Evolutionary conservation across 1,140 invertebrate species (phyloP), one percentile per base, ranked within the genome.

Genomic region (Adoxophyes honmai): DNA sequence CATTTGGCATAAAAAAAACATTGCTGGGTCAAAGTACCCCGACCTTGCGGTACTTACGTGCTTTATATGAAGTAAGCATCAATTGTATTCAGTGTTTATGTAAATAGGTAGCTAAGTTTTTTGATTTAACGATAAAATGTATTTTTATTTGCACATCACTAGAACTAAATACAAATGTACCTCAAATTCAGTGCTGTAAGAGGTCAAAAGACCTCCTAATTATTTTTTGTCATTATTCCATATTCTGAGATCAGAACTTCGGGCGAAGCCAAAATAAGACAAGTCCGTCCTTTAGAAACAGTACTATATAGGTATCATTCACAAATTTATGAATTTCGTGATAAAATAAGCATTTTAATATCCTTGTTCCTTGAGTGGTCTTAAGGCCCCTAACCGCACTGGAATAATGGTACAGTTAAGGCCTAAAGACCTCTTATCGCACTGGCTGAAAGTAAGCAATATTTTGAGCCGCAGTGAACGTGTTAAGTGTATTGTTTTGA

Each of bases 401-500:
- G 36, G 36, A 4, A 37, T 2, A 37, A 37, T 37, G 36, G 36
- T 37, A 37, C 36, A 37, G 36, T 37, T 10, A 37, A 37, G 36
- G 36, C 36, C 1, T 37, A n/a, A 37, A 37, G 36, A 37, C 36
- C 36, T 37, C 36, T 37, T 37, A 37, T 9, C 2, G 36, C 36
- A 37, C 36, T 37, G 9, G 8, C 9, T 37, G 36, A n/a, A 37
- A 37, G 36, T 37, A 4, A 37, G 36, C 13, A 37, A 14, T n/a
- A 37, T 37, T 37, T n/a, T n/a, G 36, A n/a, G 13, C 36, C 36
- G 36, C 36, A 37, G 36, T 37, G 36, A 37, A 37, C 36, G 36
- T 37, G 36, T 37, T 37, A 37, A 37, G 9, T 4, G 1, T 9
- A 37, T 4, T 37, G 9, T 28, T 3, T 3, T 6, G 6, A 28